Base-by-base conservation (phyloP, 1,140 invertebrate genomes). In the Drosophila albomicans region DNA sequence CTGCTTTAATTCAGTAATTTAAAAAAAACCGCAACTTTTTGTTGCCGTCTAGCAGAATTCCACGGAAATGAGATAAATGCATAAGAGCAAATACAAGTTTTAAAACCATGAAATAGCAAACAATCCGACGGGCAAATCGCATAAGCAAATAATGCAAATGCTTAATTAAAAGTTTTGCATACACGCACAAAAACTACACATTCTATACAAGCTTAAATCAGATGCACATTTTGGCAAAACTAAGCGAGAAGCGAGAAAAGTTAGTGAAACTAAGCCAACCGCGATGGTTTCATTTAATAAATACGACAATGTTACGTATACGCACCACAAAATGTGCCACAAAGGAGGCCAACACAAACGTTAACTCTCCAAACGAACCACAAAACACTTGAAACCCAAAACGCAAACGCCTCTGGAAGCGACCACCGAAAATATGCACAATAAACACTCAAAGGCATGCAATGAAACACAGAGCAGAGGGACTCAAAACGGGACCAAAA, bases 381-480 rank as follows among this genome's bases (percentile, higher is more conserved):
- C 82, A 86, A 51, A 73, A 74, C 76, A 68, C 84, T 82, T 75
- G 52, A 88, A 86, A 69, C 63, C 48, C 63, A 69, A 78, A 73
- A 70, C 70, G 61, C 52, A 78, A 65, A 48, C 76, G 64, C 77
- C 57, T 66, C 43, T 52, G 28, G 45, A 51, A 57, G 78, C 78
- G 84, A 71, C 66, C 81, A 75, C 84, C 82, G 68, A 71, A 87
- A 87, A 88, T 87, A 78, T 88, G 84, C 80, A 80, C 77, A 88
- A 69, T 80, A 87, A 84, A 88, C 77, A 71, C 67, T 49, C 52
- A 10, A 59, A 30, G 74, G 68, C 66, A 69, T 78, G 64, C 68
- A 71, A 66, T 64, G 58, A n/a, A n/a, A n/a, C n/a, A n/a, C n/a
- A n/a, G n/a, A n/a, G n/a, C n/a, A n/a, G n/a, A 62, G 38, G 13